Percentiles rank a stretch among this genome's conserved stretches.
phyloP scores from a whole-genome alignment of 2,797 vertebrate genomes.

The Anisognathus igniventris region DNA sequence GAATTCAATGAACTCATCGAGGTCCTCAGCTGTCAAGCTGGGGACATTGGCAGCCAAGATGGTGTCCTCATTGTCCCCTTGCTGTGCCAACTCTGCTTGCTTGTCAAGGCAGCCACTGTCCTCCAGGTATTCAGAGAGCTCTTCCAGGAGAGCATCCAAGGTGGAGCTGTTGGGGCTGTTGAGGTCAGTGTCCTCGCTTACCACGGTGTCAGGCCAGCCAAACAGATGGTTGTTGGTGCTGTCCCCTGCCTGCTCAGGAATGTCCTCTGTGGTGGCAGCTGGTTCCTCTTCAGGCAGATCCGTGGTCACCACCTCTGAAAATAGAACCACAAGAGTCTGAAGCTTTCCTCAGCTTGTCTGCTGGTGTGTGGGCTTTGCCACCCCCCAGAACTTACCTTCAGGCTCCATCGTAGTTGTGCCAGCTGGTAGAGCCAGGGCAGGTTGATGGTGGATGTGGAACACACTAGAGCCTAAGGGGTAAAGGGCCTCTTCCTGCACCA shows the following conservation, averaged over 20 bases:
- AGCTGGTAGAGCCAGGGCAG: background rate
- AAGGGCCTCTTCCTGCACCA: background rate
- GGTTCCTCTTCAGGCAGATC: background rate
- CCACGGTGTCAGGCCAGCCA: background rate
- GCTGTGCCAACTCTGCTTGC: background rate
- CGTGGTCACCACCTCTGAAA: background rate
- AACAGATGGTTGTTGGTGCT: background rate
- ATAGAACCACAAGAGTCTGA: background rate
- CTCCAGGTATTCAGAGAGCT: background rate
- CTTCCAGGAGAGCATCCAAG: background rate
- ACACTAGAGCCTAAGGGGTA: background rate
- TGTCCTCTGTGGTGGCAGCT: background rate
- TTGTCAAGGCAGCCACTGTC: background rate
- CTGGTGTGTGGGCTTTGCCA: background rate
- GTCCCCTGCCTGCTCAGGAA: background rate
- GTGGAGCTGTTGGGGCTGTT: background rate
- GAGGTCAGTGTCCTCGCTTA: accelerated
- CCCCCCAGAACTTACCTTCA: background rate
- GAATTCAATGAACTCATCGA: background rate
- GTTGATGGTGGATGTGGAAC: background rate
- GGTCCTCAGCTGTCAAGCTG: background rate
- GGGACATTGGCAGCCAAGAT: background rate
- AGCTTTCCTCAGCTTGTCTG: background rate
- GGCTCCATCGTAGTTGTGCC: background rate
- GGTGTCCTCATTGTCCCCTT: background rate